phyloP scores from a whole-genome alignment of 2,113 vertebrate species.

The Struthidea cinerea region DNA sequence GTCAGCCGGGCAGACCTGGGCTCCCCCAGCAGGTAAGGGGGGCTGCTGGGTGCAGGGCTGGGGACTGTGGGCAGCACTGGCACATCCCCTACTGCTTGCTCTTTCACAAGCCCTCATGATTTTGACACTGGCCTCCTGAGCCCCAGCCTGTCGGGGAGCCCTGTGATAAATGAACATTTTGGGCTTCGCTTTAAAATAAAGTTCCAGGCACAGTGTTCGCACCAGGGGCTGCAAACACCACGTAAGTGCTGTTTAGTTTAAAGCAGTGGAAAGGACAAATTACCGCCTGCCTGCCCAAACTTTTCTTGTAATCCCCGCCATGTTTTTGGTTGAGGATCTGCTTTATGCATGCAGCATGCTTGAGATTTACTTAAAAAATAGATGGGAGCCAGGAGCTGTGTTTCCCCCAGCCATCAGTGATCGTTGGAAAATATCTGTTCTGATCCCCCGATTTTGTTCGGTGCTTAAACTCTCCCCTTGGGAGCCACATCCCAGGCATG shows the following conservation, averaged over 20 bases:
- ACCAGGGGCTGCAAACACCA: background rate
- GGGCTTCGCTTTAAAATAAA: background rate
- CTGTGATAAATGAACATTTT: rapidly evolving
- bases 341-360: background rate
- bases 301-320: rapidly evolving
- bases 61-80: rapidly evolving
- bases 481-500: background rate
- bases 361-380: background rate
- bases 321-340: background rate
- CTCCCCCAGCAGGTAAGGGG: conserved; percentile 67
- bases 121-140: background rate
- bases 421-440: background rate
- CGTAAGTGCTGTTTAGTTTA: rapidly evolving
- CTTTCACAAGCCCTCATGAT: rapidly evolving
- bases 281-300: background rate
- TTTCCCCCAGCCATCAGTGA: rapidly evolving
- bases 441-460: rapidly evolving
- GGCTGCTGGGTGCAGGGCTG: rapidly evolving
- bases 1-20: conserved; percentile 67
- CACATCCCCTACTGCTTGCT: background rate
- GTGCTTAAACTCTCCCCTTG: background rate
- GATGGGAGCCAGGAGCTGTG: background rate
- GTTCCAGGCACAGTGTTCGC: rapidly evolving
- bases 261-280: background rate
- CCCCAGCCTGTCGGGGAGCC: background rate